Evolutionary conservation across 1,140 invertebrate species (phyloP), one percentile per base, ranked within the genome.

Genomic region (Hyposmocoma kahamanoa): DNA sequence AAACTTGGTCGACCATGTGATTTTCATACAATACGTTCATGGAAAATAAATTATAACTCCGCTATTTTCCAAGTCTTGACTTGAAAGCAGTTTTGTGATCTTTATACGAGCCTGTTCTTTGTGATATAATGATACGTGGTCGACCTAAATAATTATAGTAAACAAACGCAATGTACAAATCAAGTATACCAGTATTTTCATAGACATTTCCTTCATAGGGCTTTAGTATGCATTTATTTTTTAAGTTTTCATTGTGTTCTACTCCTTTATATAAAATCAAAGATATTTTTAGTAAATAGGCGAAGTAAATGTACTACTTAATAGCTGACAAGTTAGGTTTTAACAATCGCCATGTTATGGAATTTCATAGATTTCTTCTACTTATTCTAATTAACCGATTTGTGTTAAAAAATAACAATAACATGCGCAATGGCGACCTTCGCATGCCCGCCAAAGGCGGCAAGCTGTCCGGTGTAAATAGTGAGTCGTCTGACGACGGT

Each of bases 221-320:
- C n/a, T n/a, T n/a, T n/a, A n/a, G n/a, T 41, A 43, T 52, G 56
- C 56, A 59, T 59, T 59, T 59, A 59, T 18, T 53, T 46, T 36
- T 11, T 26, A 11, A 6, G 11, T 26, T 26, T 26, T 26, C 5
- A 26, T 26, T 11, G 24, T 26, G 11, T 6, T 5, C 5, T 26
- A n/a, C n/a, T n/a, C n/a, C n/a, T 11, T 26, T 26, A 26, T 26
- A 11, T 6, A 6, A 26, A 26, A 26, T 6, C 11, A 11, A 26
- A 6, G 24, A 26, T 26, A 5, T 5, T 26, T 6, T 26, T 26
- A 26, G 5, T 26, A 26, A 26, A 6, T 26, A 26, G 24, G 24
- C 11, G 5, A 26, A 6, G 24, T 11, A 26, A 26, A 26, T 26
- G 24, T 26, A 5, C 5, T 26, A 26, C 5, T 5, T 6, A 26